Percentiles rank a stretch among this genome's conserved stretches.
These are phyloP conservation scores for Desmodus rotundus DNA, from an alignment of 2,113 vertebrate genomes.

Conservation along the genomic window DNA sequence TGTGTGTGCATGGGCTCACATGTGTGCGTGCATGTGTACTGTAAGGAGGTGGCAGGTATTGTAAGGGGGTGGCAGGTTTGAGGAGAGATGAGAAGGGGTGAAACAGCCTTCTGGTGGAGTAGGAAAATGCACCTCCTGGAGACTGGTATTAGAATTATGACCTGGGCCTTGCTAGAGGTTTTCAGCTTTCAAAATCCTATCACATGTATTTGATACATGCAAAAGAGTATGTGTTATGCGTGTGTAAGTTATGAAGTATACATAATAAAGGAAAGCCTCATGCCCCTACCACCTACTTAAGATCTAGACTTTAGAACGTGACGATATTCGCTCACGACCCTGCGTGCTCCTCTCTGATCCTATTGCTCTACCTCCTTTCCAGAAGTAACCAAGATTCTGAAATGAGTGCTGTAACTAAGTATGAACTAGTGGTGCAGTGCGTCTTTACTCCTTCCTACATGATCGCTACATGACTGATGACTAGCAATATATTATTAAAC, in stretches of 20 bases:
- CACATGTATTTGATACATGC: background rate
- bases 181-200: background rate
- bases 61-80: background rate
- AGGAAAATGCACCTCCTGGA: background rate
- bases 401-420: background rate
- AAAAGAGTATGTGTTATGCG: background rate
- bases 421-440: background rate
- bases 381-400: background rate
- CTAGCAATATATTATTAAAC: background rate
- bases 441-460: background rate
- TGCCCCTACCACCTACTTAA: background rate
- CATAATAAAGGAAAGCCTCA: background rate
- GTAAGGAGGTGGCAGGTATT: background rate
- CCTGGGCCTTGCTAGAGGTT: background rate
- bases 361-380: accelerated
- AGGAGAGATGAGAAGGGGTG: background rate
- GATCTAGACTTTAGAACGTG: background rate
- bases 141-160: background rate
- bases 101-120: background rate
- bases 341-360: background rate
- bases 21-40: background rate
- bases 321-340: accelerated
- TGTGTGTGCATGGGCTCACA: background rate
- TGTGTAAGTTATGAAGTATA: background rate
- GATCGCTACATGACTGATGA: background rate